Percentiles rank a stretch among this genome's conserved stretches.
Conservation (phyloP, 2,113 vertebrate genomes). For the Canis aureus region DNA sequence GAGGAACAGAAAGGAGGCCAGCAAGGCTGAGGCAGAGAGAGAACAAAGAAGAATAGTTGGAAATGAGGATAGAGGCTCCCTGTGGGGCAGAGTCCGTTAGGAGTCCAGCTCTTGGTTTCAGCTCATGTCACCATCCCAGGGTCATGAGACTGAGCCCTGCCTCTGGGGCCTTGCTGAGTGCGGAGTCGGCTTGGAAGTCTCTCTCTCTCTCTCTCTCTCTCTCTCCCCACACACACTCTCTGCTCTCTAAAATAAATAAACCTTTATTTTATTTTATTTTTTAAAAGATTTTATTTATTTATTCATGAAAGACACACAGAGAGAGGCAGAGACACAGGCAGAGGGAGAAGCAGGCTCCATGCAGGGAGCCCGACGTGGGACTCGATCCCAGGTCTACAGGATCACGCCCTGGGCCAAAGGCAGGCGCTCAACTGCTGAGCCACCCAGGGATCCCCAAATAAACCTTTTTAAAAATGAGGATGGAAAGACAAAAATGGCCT, state of each 20-base stretch:
- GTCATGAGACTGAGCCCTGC: background rate
- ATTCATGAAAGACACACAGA: too few relatives aligned
- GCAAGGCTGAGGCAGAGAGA: background rate
- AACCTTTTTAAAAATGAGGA: background rate
- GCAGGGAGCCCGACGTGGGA: rapidly evolving
- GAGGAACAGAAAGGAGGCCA: background rate
- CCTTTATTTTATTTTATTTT: background rate
- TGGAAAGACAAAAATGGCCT: background rate
- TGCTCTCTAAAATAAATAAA: background rate
- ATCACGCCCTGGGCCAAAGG: too few relatives aligned
- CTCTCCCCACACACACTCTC: too few relatives aligned
- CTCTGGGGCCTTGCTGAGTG: background rate
- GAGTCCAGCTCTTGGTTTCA: background rate
- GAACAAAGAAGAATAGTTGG: background rate
- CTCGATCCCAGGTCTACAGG: too few relatives aligned
- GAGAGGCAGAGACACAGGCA: too few relatives aligned
- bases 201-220: background rate
- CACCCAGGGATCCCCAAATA: too few relatives aligned
- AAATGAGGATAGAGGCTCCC: background rate
- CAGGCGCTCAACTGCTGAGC: too few relatives aligned
- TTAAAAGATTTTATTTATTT: too few relatives aligned
- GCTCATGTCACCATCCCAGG: background rate
- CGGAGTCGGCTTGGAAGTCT: background rate
- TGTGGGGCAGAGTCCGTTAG: background rate
- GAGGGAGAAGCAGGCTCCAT: too few relatives aligned